Percentiles rank a stretch among this genome's conserved stretches.
Conservation (phyloP, 2,113 vertebrate genomes). For the Mastomys coucha region DNA sequence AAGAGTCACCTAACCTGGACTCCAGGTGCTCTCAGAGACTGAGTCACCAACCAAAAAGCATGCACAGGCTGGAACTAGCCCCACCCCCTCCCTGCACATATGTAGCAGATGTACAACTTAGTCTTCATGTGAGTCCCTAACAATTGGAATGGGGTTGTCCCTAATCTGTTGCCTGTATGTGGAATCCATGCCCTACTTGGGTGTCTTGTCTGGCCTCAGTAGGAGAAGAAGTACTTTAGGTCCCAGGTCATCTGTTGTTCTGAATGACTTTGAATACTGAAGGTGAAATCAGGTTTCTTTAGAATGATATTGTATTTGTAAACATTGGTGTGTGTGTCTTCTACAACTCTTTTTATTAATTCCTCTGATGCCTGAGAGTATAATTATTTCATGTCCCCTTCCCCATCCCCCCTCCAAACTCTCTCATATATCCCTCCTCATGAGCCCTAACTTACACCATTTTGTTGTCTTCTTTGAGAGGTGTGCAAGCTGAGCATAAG, state of each 20-base stretch:
- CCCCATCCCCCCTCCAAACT: neutral
- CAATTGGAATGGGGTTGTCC: too few relatives aligned
- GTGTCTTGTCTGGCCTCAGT: too few relatives aligned
- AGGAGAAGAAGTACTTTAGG: neutral
- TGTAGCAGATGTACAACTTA: too few relatives aligned
- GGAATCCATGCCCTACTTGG: too few relatives aligned
- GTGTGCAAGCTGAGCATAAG: neutral
- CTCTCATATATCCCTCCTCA: neutral
- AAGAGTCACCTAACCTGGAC: too few relatives aligned
- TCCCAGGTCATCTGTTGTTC: neutral
- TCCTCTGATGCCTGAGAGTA: neutral
- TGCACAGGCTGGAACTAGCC: too few relatives aligned
- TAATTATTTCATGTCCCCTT: neutral
- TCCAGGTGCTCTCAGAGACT: too few relatives aligned
- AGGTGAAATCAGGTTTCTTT: neutral
- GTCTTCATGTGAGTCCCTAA: too few relatives aligned
- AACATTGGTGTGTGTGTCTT: neutral
- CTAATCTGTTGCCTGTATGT: too few relatives aligned
- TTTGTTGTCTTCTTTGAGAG: constrained; percentile 18
- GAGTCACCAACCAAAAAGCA: too few relatives aligned
- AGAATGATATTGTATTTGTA: neutral
- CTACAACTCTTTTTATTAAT: too few relatives aligned
- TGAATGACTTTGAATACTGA: neutral
- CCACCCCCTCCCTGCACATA: too few relatives aligned
- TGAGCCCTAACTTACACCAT: neutral